Percentiles rank a stretch among this genome's conserved stretches.
These are phyloP conservation scores for Iphiclides podalirius DNA, from an alignment of 2,888 invertebrate genomes.

Conservation along the genomic window DNA sequence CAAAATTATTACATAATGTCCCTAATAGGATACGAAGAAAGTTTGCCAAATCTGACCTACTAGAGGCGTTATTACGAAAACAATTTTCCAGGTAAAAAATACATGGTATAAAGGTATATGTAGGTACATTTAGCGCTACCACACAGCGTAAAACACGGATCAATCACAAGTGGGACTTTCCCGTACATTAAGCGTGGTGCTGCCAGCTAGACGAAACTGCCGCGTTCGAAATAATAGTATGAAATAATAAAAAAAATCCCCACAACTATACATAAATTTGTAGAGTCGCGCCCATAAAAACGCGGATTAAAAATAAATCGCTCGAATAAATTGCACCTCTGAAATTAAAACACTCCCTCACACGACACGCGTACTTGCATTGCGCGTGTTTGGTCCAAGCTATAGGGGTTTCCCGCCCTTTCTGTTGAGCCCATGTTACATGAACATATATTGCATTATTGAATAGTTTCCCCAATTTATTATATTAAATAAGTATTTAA, in stretches of 20 bases:
- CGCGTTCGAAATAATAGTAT: conserved; percentile 33
- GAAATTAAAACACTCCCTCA: conserved; percentile 79
- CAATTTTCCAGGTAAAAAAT: no score
- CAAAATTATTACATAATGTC: no score
- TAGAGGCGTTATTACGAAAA: no score
- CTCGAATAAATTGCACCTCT: conserved; percentile 80
- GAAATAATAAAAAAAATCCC: conserved; percentile 48
- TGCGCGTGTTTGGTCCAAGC: conserved; percentile 29
- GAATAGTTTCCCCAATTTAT: no score
- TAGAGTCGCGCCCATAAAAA: conserved; percentile 75
- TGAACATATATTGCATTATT: no score
- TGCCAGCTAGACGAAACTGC: conserved; percentile 12
- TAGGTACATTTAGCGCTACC: no score
- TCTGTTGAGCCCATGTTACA: no score
- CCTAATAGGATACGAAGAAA: no score
- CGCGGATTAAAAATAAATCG: conserved; percentile 80
- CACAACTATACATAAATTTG: conserved; percentile 74
- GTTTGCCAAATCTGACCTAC: no score
- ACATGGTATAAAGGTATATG: no score
- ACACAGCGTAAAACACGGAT: no score
- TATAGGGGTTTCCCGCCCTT: conserved; percentile 31
- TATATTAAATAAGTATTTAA: no score
- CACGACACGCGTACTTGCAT: conserved; percentile 69
- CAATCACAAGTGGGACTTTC: background rate
- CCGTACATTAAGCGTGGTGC: background rate